Evolutionary conservation across 2,113 vertebrate species (phyloP), one percentile per base, ranked within the genome.

Genomic region (Onychorhynchus coronatus): DNA sequence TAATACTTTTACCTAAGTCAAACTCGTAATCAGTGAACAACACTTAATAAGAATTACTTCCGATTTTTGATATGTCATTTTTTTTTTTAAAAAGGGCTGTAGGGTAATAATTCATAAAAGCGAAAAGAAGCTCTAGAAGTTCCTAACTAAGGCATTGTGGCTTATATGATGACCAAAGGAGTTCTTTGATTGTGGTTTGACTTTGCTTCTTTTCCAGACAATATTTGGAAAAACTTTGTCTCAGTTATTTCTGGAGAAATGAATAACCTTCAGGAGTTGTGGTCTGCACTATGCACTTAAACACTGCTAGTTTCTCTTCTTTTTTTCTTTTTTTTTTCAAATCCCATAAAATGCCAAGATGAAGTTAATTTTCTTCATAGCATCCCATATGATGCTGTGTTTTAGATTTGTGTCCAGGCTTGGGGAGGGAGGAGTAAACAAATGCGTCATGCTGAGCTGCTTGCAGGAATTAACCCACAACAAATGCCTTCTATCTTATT

Each of bases 81-180:
- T 56, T 8, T 59, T 56, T 33, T 4, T 30, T 74, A 39, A 39
- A 28, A 27, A 31, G 2, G 3, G 0, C 0, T 16, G 14, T 7
- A 13, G 10, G 5, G 11, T 66, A 12, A 52, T 66, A 14, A 65
- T 44, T 88, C 9, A 10, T 66, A 50, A 76, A 83, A 56, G 55
- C 65, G 42, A 49, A 28, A 41, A 58, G 13, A 44, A 41, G 33
- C 8, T 31, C 16, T 67, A 15, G 22, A 61, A 44, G 20, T 41
- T 67, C 35, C 11, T 72, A 37, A 65, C 22, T 33, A n/a, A 39
- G 31, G 17, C 35, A 17, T 23, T 37, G 49, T 63, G 18, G 12
- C 23, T 81, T 49, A 44, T 35, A 7, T 33, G 27, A 46, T 53
- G 14, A 24, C 42, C 24, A 52, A 25, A 72, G n/a, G 59, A 78